Conservation (phyloP, 2,797 vertebrate genomes). For the Diceros bicornis region DNA sequence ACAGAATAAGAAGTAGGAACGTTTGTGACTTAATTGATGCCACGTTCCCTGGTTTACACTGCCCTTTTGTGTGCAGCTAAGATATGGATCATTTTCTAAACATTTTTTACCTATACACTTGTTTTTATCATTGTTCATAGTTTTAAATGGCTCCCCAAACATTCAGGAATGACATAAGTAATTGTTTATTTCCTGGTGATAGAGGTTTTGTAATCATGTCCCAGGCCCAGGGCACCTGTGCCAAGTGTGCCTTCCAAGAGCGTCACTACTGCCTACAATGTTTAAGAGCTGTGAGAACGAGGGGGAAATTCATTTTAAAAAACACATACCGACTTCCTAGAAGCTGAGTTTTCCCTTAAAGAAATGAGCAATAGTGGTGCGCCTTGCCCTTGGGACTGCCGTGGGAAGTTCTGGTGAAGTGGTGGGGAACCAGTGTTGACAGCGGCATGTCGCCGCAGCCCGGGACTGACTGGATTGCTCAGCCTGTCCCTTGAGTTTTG, state of each 20-base stretch:
- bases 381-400: background rate
- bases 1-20: background rate
- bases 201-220: background rate
- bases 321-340: background rate
- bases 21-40: background rate
- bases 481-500: background rate
- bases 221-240: background rate
- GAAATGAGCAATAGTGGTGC: background rate
- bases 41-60: background rate
- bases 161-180: background rate
- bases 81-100: background rate
- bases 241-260: background rate
- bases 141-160: background rate
- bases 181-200: background rate
- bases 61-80: background rate
- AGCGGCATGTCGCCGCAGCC: fast-evolving
- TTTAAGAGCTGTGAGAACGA: background rate
- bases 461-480: background rate
- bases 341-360: background rate
- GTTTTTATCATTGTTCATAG: background rate
- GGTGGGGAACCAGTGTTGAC: fast-evolving
- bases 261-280: background rate
- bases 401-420: fast-evolving
- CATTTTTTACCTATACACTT: background rate
- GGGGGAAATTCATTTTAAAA: background rate